phyloP scores from a whole-genome alignment of 2,113 vertebrate species.

The Plecotus auritus region DNA sequence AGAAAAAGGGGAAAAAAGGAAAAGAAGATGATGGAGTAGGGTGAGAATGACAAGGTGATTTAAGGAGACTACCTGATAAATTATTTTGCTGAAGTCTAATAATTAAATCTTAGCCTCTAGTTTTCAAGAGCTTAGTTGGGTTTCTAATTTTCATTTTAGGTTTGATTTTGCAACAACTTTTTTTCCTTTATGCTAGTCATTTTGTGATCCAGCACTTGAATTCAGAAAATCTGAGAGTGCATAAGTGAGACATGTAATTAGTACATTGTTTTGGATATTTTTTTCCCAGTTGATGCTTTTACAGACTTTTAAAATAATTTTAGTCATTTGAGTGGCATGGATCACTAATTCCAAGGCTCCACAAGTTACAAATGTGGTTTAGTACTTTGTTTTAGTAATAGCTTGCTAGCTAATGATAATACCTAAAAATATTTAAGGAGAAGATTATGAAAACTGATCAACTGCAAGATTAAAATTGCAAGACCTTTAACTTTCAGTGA shows the following conservation, averaged over 20 bases:
- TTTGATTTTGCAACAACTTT: neutral
- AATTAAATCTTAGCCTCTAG: neutral
- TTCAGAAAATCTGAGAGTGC: slow-evolving; percentile 36
- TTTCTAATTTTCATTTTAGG: neutral
- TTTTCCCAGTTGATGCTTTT: slow-evolving; percentile 34
- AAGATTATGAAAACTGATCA: slow-evolving; percentile 6
- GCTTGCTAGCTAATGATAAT: slow-evolving; percentile 10
- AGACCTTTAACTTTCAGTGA: too few relatives aligned
- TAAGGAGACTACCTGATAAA: neutral
- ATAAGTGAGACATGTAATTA: neutral
- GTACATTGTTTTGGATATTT: neutral
- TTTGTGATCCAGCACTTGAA: slow-evolving; percentile 35
- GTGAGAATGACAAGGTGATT: neutral
- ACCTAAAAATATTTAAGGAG: neutral
- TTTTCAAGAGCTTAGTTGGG: neutral
- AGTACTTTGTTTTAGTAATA: neutral
- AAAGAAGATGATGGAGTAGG: neutral
- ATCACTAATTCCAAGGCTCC: neutral
- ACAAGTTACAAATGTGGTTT: neutral
- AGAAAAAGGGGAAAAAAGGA: neutral
- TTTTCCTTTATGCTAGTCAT: neutral
- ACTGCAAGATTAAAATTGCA: neutral
- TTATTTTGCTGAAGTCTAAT: slow-evolving; percentile 17
- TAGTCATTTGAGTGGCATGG: neutral
- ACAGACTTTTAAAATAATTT: neutral